phyloP scores from a whole-genome alignment of 2,888 invertebrate species.

The Ichneumon xanthorius region DNA sequence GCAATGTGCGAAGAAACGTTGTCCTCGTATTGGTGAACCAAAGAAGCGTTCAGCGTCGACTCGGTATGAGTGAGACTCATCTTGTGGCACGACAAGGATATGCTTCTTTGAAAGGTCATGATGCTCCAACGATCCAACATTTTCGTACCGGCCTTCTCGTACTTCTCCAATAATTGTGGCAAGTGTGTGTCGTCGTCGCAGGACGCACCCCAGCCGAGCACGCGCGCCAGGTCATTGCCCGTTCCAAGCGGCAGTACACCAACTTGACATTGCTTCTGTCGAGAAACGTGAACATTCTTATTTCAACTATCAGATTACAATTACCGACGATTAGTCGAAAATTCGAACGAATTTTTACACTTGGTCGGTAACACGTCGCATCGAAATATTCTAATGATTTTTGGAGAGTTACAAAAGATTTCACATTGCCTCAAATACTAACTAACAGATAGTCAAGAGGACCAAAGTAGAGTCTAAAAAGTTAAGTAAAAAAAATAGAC shows the following conservation, averaged over 20 bases:
- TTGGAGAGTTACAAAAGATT: too few relatives aligned
- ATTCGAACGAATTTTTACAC: not conserved
- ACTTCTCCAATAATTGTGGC: slow-evolving; percentile 95
- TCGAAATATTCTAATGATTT: not conserved
- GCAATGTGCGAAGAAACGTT: slow-evolving; percentile 92
- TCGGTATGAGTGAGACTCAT: slow-evolving; percentile 86
- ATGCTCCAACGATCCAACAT: slow-evolving; percentile 99
- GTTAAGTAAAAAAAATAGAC: slow-evolving; percentile 16
- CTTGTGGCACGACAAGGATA: slow-evolving; percentile 87
- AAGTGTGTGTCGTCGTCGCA: slow-evolving; percentile 98
- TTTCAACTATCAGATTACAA: slow-evolving; percentile 19
- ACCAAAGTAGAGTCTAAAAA: slow-evolving; percentile 7
- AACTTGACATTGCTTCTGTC: slow-evolving; percentile 95
- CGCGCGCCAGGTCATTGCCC: slow-evolving; percentile 97
- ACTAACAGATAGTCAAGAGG: not conserved
- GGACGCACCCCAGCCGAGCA: slow-evolving; percentile 98
- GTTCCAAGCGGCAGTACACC: slow-evolving; percentile 98
- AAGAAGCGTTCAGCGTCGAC: slow-evolving; percentile 86
- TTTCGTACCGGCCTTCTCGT: slow-evolving; percentile 98
- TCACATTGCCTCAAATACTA: too few relatives aligned
- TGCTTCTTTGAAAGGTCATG: slow-evolving; percentile 94
- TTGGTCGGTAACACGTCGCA: not conserved
- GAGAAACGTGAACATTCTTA: slow-evolving; percentile 37
- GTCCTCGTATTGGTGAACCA: slow-evolving; percentile 90
- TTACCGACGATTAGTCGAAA: not conserved